Conservation (phyloP, 2,888 invertebrate species). For the Drosophila quinaria region DNA sequence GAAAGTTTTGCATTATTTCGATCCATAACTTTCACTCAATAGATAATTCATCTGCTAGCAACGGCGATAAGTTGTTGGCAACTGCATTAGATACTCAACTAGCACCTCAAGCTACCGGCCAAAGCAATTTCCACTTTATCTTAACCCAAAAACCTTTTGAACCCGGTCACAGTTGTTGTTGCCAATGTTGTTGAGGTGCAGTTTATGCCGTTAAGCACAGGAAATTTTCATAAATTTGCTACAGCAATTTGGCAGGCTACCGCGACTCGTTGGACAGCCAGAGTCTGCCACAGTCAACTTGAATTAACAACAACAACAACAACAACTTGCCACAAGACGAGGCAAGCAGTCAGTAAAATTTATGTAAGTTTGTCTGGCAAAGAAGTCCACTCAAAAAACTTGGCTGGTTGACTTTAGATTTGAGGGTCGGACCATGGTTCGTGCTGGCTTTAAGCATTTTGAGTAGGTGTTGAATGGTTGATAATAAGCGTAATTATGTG, state of each 20-base stretch:
- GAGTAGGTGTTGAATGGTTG: slow-evolving; percentile 83
- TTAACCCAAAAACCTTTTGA: slow-evolving; percentile 73
- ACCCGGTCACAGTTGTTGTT: slow-evolving; percentile 30
- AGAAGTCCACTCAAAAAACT: slow-evolving; percentile 40
- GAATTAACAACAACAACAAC: slow-evolving; percentile 27
- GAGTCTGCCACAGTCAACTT: slow-evolving; percentile 37
- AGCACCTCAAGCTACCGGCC: slow-evolving; percentile 53
- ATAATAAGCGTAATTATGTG: slow-evolving; percentile 80
- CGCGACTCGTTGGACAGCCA: slow-evolving; percentile 32
- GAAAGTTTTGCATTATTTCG: slow-evolving; percentile 26
- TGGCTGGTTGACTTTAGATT: slow-evolving; percentile 11
- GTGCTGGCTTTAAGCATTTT: slow-evolving; percentile 44
- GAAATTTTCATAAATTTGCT: slow-evolving; percentile 68
- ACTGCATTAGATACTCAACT: slow-evolving; percentile 36
- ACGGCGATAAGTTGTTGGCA: slow-evolving; percentile 21
- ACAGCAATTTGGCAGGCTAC: slow-evolving; percentile 65
- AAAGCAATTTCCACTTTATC: slow-evolving; percentile 60
- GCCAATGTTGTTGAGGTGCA: slow-evolving; percentile 22
- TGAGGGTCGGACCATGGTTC: slow-evolving; percentile 26
- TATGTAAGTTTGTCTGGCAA: slow-evolving; percentile 50
- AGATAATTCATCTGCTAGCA: slow-evolving; percentile 21
- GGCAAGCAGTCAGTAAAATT: slow-evolving; percentile 49
- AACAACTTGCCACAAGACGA: slow-evolving; percentile 28
- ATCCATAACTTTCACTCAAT: slow-evolving; percentile 39
- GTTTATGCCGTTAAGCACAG: slow-evolving; percentile 49